Conservation (phyloP, 2,888 invertebrate genomes). For the Drosophila demipolita region DNA sequence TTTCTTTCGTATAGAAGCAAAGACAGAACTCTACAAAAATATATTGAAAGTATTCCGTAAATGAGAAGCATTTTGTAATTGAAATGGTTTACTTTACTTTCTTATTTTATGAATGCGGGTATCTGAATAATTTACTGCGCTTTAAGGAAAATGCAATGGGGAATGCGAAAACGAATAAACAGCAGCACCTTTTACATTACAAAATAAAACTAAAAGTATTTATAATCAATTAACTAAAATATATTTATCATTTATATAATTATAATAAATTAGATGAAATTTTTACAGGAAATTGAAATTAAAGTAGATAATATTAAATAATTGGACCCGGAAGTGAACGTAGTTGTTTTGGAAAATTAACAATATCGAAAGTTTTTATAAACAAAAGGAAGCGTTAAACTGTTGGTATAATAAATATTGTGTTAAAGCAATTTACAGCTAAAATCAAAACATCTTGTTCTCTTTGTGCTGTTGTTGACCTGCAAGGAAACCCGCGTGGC, state of each 20-base stretch:
- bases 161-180: conserved; percentile 5
- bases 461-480: conserved; percentile 94
- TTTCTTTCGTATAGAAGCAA: conserved; percentile 98
- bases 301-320: conserved; percentile 15
- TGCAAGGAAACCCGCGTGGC: conserved; percentile 97
- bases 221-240: background rate
- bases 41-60: background rate
- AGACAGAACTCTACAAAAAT: conserved; percentile 70
- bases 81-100: conserved; percentile 3
- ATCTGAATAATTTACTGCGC: conserved; percentile 39
- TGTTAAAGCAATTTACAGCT: conserved; percentile 84
- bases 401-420: background rate
- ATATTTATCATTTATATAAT: background rate
- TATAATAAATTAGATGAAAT: background rate
- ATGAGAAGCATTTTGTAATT: conserved; percentile 85
- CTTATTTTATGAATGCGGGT: conserved; percentile 18
- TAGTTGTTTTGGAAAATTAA: background rate
- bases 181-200: too few relatives aligned
- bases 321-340: conserved; percentile 1
- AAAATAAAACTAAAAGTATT: background rate
- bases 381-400: background rate
- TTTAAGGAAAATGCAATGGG: conserved; percentile 17
- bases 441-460: conserved; percentile 91
- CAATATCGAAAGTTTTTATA: background rate
- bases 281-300: conserved; percentile 14